Evolutionary conservation across 2,888 invertebrate genomes (phyloP), one percentile per base, ranked within the genome.

Genomic region (Pomacea canaliculata): DNA sequence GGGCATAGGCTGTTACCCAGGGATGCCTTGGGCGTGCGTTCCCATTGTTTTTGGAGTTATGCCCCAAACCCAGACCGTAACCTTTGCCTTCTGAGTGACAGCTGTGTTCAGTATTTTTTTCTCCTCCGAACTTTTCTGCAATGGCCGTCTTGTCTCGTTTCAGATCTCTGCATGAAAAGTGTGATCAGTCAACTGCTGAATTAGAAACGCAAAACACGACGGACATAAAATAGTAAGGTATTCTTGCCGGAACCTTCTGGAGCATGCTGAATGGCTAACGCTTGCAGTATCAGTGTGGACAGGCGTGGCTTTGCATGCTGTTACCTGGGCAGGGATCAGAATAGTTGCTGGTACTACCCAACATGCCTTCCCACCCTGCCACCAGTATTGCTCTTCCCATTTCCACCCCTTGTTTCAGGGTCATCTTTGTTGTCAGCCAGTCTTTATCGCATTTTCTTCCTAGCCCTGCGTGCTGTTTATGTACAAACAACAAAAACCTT

Each of bases 101-200:
- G 68, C 68, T 68, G 68, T 68, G 68, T 68, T 46, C 68, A 19
- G 68, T 68, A 68, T 68, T 46, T 27, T 27, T 27, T 63, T 63
- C 63, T 63, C 63, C 27, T 27, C 68, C 60, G 77, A 76, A 80
- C 79, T 80, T 84, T 83, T 83, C 84, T 85, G 85, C 85, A 84
- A 81, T 83, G 82, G 82, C 80, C 83, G 79, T 84, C 78, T 84
- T 83, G 77, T 85, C 82, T 86, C 82, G 79, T 83, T 85, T 85
- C 85, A 86, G 87, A 81, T 85, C 86, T 79, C 82, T 85, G 85
- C 86, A 86, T 84, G 87, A 88, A 82, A 82, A 84, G 81, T 86
- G 86, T 83, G 87, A 88, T 83, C 85, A 83, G 81, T 73, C 80
- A 76, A 83, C 84, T 82, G 80, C 85, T 84, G 86, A 85, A 81